phyloP scores from a whole-genome alignment of 2,113 vertebrate genomes.

The Chlamydotis undulata region DNA sequence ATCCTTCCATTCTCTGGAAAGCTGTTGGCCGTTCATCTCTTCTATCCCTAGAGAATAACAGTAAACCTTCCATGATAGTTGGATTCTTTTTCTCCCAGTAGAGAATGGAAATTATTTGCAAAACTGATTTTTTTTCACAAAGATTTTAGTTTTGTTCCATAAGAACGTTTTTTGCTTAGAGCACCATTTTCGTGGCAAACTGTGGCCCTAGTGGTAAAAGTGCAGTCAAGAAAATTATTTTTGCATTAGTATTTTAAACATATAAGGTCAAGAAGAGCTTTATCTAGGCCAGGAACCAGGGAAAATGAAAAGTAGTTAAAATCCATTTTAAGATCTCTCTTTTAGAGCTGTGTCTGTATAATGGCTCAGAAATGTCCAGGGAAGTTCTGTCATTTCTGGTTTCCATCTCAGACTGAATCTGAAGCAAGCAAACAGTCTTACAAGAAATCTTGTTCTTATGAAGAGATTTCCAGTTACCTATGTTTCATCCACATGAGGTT shows the following conservation, averaged over 20 bases:
- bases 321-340: not conserved
- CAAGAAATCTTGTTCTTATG: not conserved
- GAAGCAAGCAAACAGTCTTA: not conserved
- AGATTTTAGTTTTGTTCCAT: not conserved
- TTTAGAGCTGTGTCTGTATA: not conserved
- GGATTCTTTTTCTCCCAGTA: not conserved
- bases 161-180: not conserved
- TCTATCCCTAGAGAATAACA: not conserved
- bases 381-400: conserved; percentile 37
- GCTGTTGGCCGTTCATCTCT: not conserved
- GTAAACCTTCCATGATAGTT: not conserved
- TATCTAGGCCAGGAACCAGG: not conserved
- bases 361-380: conserved; percentile 8
- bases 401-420: conserved; percentile 22
- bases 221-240: not conserved
- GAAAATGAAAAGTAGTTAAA: not conserved
- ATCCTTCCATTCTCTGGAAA: not conserved
- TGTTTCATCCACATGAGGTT: not conserved
- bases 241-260: not conserved
- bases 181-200: not conserved
- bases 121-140: not conserved
- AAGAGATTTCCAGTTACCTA: conserved; percentile 17
- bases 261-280: not conserved
- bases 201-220: not conserved
- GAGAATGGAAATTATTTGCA: not conserved